Conservation (phyloP, 2,797 vertebrate genomes). For the Gallirallus australis region DNA sequence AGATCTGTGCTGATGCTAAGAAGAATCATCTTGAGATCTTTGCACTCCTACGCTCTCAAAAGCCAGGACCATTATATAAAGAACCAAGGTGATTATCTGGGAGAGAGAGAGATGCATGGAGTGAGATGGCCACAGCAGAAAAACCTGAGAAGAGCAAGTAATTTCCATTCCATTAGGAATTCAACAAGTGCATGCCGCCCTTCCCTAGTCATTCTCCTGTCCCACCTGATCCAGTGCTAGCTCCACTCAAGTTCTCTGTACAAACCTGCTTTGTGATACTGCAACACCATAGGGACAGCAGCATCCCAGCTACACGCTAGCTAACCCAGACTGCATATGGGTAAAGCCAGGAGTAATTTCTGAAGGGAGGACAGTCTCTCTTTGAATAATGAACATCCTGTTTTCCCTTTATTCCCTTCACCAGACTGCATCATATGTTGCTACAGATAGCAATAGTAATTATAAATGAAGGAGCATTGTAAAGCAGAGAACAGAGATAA, state of each 20-base stretch:
- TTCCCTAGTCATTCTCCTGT: not conserved
- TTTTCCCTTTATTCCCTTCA: not conserved
- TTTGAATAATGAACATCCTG: not conserved
- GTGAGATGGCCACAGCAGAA: not conserved
- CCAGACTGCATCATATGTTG: not conserved
- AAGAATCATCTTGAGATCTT: not conserved
- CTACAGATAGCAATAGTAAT: not conserved
- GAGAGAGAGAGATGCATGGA: not conserved
- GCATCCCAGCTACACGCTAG: fast-evolving
- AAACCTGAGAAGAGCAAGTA: not conserved
- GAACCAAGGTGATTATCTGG: not conserved
- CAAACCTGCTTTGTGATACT: not conserved
- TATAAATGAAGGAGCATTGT: not conserved
- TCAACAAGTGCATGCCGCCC: not conserved
- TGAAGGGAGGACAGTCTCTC: not conserved
- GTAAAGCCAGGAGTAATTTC: not conserved
- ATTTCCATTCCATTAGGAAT: not conserved
- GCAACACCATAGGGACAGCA: not conserved
- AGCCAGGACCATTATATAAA: not conserved
- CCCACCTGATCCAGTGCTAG: not conserved
- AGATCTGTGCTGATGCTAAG: not conserved
- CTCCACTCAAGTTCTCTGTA: not conserved
- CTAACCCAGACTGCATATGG: not conserved
- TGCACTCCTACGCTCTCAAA: not conserved
- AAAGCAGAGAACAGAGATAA: not conserved